These are phyloP conservation scores for Goniozus legneri DNA, from an alignment of 1,140 invertebrate genomes.

Conservation along the genomic window DNA sequence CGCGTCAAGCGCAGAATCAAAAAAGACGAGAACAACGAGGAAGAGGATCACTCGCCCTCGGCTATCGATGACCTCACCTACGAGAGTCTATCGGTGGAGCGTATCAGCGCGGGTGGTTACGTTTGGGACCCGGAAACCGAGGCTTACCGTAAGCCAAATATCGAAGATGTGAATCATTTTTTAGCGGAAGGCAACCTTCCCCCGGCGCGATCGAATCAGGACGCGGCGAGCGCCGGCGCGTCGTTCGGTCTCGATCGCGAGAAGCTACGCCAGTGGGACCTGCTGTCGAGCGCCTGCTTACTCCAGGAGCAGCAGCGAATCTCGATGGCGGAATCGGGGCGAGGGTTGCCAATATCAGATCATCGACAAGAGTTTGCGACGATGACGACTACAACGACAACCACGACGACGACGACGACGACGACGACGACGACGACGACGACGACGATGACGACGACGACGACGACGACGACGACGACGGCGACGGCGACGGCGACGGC, in stretches of 20 bases:
- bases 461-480: constrained; percentile 20
- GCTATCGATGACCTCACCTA: constrained; percentile 33
- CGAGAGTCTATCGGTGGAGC: constrained; percentile 41
- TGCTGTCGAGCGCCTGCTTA: constrained; percentile 73
- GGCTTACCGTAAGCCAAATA: constrained; percentile 27
- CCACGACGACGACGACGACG: background rate
- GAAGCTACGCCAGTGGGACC: constrained; percentile 81
- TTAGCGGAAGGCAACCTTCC: constrained; percentile 58
- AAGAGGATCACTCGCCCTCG: constrained; percentile 17
- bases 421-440: background rate
- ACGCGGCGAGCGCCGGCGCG: constrained; percentile 15
- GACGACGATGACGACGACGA: constrained; percentile 2
- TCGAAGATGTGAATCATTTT: constrained; percentile 47
- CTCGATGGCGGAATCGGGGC: constrained; percentile 42
- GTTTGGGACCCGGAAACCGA: constrained; percentile 53
- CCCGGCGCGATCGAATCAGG: constrained; percentile 23
- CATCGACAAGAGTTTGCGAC: constrained; percentile 10
- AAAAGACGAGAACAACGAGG: constrained; percentile 15
- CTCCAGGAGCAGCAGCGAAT: constrained; percentile 50
- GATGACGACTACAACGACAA: background rate
- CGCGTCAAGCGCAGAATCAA: constrained; percentile 22
- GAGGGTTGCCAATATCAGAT: constrained; percentile 39
- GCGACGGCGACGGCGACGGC: constrained; percentile 10
- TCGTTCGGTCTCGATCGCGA: constrained; percentile 77
- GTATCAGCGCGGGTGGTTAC: constrained; percentile 42